Evolutionary conservation across 1,140 invertebrate species (phyloP).

Genomic region (Drosophila mauritiana): DNA sequence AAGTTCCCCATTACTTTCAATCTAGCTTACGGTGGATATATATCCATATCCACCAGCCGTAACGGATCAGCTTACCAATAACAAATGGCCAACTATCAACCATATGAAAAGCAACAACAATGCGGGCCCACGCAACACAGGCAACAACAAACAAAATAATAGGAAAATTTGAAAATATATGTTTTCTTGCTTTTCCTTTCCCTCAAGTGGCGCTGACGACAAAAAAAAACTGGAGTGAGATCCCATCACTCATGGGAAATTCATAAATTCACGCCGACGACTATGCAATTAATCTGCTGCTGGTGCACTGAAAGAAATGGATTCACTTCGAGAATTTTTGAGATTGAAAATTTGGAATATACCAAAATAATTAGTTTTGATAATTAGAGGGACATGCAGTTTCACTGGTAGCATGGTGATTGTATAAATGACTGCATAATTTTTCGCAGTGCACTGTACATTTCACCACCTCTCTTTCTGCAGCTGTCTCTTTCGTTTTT

Average conservation of each 20-base stretch:
- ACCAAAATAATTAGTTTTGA: too few relatives aligned
- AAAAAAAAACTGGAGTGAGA: slow-evolving; percentile 15
- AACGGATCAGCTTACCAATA: slow-evolving; percentile 66
- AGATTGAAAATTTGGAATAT: too few relatives aligned
- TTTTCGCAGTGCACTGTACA: not conserved
- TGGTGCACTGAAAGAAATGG: slow-evolving; percentile 3
- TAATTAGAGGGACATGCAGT: too few relatives aligned
- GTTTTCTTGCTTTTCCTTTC: slow-evolving; percentile 17
- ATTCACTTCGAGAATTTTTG: not conserved
- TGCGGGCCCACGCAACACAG: slow-evolving; percentile 63
- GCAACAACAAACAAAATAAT: slow-evolving; percentile 9
- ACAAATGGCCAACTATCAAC: slow-evolving; percentile 54
- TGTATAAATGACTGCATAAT: slow-evolving; percentile 8
- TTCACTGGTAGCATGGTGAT: too few relatives aligned
- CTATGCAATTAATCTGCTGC: slow-evolving; percentile 67
- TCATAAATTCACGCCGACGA: slow-evolving; percentile 69
- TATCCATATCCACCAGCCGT: slow-evolving; percentile 20
- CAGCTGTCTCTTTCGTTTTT: slow-evolving; percentile 3
- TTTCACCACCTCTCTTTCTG: not conserved
- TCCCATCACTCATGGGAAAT: slow-evolving; percentile 68
- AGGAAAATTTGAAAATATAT: slow-evolving; percentile 22
- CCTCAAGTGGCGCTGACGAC: slow-evolving; percentile 66
- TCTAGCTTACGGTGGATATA: slow-evolving; percentile 10
- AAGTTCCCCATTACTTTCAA: slow-evolving; percentile 14
- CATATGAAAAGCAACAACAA: slow-evolving; percentile 47